Evolutionary conservation across 2,113 vertebrate genomes (phyloP).

Genomic region (Gracilinanus agilis): DNA sequence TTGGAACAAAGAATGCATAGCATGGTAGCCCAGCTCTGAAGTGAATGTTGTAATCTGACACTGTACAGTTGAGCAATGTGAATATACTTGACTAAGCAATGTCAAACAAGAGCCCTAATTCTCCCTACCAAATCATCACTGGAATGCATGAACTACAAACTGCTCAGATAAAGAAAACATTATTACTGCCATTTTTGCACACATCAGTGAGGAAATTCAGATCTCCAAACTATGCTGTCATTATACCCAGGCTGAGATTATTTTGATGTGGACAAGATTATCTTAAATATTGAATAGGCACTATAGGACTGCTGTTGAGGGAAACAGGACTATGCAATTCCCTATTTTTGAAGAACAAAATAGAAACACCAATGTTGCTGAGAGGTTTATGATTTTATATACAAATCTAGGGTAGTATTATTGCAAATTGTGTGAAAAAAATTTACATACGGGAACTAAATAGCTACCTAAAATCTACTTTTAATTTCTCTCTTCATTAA

Average conservation of each 20-base stretch:
- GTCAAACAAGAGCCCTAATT: conserved; percentile 18
- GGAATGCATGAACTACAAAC: not conserved
- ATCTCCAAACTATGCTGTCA: too few relatives aligned
- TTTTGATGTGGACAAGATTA: too few relatives aligned
- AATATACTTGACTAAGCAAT: conserved; percentile 29
- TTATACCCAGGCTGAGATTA: not conserved
- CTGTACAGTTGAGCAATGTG: not conserved
- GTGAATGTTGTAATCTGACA: not conserved
- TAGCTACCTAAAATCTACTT: not conserved
- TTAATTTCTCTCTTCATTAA: not conserved
- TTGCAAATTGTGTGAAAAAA: not conserved
- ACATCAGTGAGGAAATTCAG: not conserved
- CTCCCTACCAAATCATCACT: conserved; percentile 12
- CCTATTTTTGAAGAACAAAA: not conserved
- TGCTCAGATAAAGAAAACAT: not conserved
- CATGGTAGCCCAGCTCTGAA: not conserved
- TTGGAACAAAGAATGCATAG: conserved; percentile 45
- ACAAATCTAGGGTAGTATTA: not conserved
- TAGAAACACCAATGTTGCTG: not conserved
- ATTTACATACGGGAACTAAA: not conserved
- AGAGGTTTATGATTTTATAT: not conserved
- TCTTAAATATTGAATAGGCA: not conserved
- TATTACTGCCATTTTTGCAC: not conserved
- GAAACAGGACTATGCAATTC: not conserved
- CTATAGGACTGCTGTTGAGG: not conserved